phyloP scores from a whole-genome alignment of 2,888 invertebrate species.

The Neocrepidodera transversa region DNA sequence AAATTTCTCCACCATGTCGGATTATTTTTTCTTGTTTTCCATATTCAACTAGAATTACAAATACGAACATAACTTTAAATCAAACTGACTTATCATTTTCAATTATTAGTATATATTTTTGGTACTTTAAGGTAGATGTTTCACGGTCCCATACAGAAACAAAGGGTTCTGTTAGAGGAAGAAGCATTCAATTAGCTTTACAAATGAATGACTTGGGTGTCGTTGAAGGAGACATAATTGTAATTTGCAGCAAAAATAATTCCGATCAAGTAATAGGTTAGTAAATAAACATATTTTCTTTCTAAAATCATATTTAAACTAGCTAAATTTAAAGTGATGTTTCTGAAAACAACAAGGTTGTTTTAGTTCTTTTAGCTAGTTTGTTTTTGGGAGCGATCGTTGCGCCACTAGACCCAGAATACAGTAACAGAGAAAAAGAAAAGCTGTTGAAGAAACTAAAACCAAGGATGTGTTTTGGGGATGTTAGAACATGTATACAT shows the following conservation, averaged over 20 bases:
- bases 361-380: constrained; percentile 44
- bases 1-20: too few species aligned
- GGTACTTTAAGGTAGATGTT: constrained; percentile 50
- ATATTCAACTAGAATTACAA: too few species aligned
- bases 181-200: constrained; percentile 50
- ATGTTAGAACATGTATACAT: constrained; percentile 47
- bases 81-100: not conserved
- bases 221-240: constrained; percentile 47
- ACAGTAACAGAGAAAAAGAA: constrained; percentile 45
- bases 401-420: constrained; percentile 50
- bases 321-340: not conserved
- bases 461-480: constrained; percentile 55
- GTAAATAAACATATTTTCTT: not conserved
- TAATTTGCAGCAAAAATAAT: constrained; percentile 50
- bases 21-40: too few species aligned
- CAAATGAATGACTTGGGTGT: constrained; percentile 47
- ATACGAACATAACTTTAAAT: too few species aligned
- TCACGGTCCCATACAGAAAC: constrained; percentile 51
- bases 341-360: too few species aligned
- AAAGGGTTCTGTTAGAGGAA: constrained; percentile 48
- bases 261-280: constrained; percentile 51
- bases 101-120: not conserved
- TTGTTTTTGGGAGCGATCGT: constrained; percentile 53
- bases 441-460: constrained; percentile 45
- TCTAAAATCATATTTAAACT: not conserved